Base-by-base conservation (phyloP, 2,888 invertebrate species). In the Epirrita christyi region DNA sequence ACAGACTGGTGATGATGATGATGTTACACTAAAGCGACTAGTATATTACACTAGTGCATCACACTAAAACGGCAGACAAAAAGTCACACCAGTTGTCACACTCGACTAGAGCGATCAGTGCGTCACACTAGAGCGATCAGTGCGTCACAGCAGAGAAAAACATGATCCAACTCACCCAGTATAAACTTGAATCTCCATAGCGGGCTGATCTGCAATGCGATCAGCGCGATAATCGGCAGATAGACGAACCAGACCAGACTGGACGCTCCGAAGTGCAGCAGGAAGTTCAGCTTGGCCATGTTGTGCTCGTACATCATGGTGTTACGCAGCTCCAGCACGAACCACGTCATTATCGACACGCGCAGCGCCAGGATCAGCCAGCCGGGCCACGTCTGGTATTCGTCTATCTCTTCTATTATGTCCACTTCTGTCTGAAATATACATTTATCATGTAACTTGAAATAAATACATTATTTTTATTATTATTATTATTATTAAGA, bases 221-320 rank as follows among this genome's bases (percentile, higher is more conserved):
- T 96, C 51, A 99, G 94, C 53, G 98, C 98, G 66, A 99, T 95
- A 59, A 98, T 96, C 9, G 99, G 98, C 76, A 99, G 93, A 86
- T 99, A 99, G 70, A 98, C 97, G 81, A 99, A 98, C 99, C 99
- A 99, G 9, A 99, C 99, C 37, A 99, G 93, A 78, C 98, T 98
- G 11, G 98, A 98, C 10, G 99, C 99, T 52, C 98, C 99, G 85
- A 99, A 98, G 83, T 99, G 99, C 47, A 98, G 94, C 54, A 99
- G 94, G 86, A 99, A 99, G 81, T 98, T 96, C 34, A 98, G 92
- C 82, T 98, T 98, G 71, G 78, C 88, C 89, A 92, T 91, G 63
- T 93, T 92, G 75, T 93, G 92, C 59, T 93, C 92, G 28, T 93
- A 92, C 74, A 92, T 81, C 92, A 93, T 92, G 0, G 92, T 93